phyloP scores from a whole-genome alignment of 30 jellyfish, hydroid and myxozoan genomes.

The Hydra vulgaris region DNA sequence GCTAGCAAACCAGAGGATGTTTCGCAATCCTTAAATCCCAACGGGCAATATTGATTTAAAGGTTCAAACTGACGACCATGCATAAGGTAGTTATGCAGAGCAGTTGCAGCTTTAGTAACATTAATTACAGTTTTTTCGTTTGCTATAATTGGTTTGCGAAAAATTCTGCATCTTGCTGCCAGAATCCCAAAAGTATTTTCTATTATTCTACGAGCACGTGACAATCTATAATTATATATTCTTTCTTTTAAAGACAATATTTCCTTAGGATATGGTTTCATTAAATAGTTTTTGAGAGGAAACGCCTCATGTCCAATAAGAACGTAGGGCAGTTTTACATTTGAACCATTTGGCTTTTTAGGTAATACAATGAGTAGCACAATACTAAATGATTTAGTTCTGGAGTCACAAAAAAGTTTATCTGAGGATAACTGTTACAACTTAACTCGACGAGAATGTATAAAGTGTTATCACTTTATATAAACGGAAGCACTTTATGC shows the following conservation, averaged over 20 bases:
- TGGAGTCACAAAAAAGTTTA: too few relatives aligned
- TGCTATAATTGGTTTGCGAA: conserved; percentile 56
- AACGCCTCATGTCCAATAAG: conserved; percentile 51
- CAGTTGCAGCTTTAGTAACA: conserved; percentile 46
- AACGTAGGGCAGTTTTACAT: not conserved
- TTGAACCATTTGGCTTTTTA: not conserved
- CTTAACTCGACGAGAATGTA: too few relatives aligned
- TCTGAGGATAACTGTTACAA: too few relatives aligned
- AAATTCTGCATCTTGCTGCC: conserved; percentile 42
- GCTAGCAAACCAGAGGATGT: conserved; percentile 49
- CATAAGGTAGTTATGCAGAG: conserved; percentile 44
- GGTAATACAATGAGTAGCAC: too few relatives aligned
- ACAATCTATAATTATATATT: conserved; percentile 34
- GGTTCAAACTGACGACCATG: conserved; percentile 31
- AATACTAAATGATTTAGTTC: too few relatives aligned
- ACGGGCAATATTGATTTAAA: conserved; percentile 28
- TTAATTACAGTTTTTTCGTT: conserved; percentile 34
- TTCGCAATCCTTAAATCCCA: conserved; percentile 49
- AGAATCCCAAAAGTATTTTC: conserved; percentile 58
- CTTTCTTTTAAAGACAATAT: conserved; percentile 28
- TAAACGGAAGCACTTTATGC: too few relatives aligned
- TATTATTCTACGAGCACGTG: conserved; percentile 45
- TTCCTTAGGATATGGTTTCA: conserved; percentile 48
- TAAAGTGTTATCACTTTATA: too few relatives aligned
- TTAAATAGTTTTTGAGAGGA: conserved; percentile 45